phyloP scores from a whole-genome alignment of 2,888 invertebrate genomes.

The Stratiomys singularior region DNA sequence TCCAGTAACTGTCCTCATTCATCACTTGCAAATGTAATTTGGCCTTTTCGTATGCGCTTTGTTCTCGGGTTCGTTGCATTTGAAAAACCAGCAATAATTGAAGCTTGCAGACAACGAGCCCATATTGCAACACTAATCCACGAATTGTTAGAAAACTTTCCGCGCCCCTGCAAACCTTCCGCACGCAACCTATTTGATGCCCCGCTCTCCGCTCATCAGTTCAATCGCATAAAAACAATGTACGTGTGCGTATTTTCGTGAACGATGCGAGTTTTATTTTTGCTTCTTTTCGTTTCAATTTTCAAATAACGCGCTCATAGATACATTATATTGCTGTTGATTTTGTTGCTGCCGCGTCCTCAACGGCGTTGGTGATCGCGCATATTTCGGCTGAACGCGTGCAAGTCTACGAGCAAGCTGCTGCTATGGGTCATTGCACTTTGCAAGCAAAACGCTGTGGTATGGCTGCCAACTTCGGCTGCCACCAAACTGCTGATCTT shows the following conservation, averaged over 20 bases:
- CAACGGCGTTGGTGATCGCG: constrained; percentile 2
- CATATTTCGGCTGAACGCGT: constrained; percentile 25
- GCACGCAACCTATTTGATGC: not conserved
- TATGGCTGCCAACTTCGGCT: constrained; percentile 10
- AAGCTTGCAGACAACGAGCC: constrained; percentile 29
- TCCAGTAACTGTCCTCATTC: not conserved
- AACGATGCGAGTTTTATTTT: constrained; percentile 21
- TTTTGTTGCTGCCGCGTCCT: not conserved
- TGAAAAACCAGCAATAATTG: not conserved
- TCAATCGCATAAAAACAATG: constrained; percentile 25
- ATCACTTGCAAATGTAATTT: not conserved
- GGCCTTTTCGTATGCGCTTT: not conserved
- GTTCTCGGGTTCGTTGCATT: not conserved
- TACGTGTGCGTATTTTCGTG: constrained; percentile 30
- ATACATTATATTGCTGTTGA: not conserved
- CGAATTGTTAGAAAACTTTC: constrained; percentile 22
- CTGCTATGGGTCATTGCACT: constrained; percentile 41
- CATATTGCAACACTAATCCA: constrained; percentile 36
- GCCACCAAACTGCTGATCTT: constrained; percentile 39
- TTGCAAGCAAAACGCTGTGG: constrained; percentile 19
- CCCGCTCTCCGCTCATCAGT: not conserved
- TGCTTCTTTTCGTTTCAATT: constrained; percentile 33
- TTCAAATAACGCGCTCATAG: not conserved
- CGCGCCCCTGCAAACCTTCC: not conserved
- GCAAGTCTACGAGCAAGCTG: not conserved